Conservation (phyloP, 1,140 invertebrate species). For the Bombus affinis region DNA sequence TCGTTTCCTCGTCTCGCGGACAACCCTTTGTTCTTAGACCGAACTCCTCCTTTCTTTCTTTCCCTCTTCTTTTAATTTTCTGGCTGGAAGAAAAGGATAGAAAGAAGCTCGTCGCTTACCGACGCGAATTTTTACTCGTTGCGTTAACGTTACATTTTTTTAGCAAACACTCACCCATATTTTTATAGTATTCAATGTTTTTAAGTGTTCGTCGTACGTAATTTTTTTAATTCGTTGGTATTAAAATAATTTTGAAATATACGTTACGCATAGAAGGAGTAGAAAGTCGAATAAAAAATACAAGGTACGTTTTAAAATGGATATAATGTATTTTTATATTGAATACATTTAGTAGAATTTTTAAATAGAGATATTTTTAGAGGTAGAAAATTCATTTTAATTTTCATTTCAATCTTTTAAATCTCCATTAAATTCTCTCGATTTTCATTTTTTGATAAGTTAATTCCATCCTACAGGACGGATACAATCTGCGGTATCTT, state of each 20-base stretch:
- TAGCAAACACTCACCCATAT: background rate
- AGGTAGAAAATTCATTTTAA: background rate
- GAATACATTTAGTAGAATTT: background rate
- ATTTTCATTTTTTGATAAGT: background rate
- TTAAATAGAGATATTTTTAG: too few species aligned
- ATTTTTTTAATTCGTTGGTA: too few species aligned
- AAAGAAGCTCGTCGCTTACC: background rate
- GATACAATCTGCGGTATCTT: background rate
- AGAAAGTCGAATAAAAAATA: too few species aligned
- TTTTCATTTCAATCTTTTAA: background rate
- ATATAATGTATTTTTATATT: background rate
- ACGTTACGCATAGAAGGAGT: background rate
- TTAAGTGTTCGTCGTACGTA: too few species aligned
- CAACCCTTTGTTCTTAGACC: background rate
- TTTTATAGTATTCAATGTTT: too few species aligned
- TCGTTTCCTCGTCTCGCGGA: background rate
- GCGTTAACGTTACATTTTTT: background rate
- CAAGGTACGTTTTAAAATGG: background rate
- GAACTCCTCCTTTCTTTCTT: background rate
- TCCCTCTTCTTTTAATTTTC: too few species aligned
- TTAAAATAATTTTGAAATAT: background rate
- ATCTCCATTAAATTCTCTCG: background rate
- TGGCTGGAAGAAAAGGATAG: too few species aligned
- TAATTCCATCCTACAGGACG: background rate
- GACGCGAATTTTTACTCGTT: background rate